phyloP scores from a whole-genome alignment of 2,888 invertebrate species.

The Theristus sp. region DNA sequence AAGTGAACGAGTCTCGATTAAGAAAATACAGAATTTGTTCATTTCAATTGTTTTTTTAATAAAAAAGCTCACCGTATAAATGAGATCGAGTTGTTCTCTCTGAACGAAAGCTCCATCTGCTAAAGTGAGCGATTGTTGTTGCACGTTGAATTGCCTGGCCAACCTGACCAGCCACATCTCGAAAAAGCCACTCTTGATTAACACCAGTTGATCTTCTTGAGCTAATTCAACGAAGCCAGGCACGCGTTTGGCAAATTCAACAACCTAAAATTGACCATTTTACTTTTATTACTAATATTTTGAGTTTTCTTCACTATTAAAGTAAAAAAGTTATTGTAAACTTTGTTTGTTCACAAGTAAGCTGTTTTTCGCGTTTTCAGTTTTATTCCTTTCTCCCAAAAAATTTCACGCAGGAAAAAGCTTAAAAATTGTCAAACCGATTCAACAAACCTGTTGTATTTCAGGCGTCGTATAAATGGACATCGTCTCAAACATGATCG shows the following conservation, averaged over 20 bases:
- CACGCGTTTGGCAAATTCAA: constrained; percentile 83
- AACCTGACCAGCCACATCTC: constrained; percentile 83
- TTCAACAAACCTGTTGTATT: constrained; percentile 70
- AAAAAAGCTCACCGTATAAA: constrained; percentile 53
- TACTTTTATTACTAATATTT: no score
- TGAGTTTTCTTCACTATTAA: no score
- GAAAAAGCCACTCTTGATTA: constrained; percentile 88
- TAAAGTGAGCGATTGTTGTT: constrained; percentile 51
- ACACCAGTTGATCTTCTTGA: constrained; percentile 86
- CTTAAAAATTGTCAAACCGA: no score
- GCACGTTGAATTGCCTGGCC: constrained; percentile 54
- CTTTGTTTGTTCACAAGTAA: no score
- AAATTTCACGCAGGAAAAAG: no score
- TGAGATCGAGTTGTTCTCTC: constrained; percentile 58
- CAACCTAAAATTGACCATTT: no score
- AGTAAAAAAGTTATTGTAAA: no score
- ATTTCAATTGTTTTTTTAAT: no score
- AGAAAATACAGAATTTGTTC: no score
- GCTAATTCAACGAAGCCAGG: constrained; percentile 73
- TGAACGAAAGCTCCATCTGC: constrained; percentile 70
- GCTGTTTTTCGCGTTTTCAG: no score
- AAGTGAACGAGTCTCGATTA: no score
- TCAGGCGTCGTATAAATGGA: constrained; percentile 67
- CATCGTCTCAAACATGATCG: constrained; percentile 56
- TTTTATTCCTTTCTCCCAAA: no score